Conservation (phyloP, 2,888 invertebrate species). For the Rutpela maculata region DNA sequence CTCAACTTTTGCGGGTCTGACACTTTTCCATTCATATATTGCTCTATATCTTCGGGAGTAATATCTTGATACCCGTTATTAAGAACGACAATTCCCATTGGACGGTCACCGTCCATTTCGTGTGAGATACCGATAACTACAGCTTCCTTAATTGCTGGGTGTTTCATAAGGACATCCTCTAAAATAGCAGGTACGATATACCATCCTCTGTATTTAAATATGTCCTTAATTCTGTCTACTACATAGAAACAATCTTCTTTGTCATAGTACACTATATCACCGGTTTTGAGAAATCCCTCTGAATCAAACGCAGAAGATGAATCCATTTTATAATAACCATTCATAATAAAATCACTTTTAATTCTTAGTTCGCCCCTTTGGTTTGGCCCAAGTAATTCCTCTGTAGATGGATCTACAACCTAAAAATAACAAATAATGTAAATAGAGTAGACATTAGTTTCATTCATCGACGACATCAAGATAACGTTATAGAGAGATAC, state of each 20-base stretch:
- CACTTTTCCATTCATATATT: conserved; percentile 70
- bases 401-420: conserved; percentile 60
- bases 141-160: conserved; percentile 62
- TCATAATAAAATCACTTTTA: conserved; percentile 67
- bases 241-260: conserved; percentile 73
- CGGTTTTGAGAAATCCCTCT: conserved; percentile 74
- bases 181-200: conserved; percentile 71
- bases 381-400: conserved; percentile 67
- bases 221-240: conserved; percentile 74
- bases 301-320: conserved; percentile 70
- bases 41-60: conserved; percentile 43
- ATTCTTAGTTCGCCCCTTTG: conserved; percentile 75
- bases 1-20: conserved; percentile 48
- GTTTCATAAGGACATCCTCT: conserved; percentile 59
- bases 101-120: conserved; percentile 82
- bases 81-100: conserved; percentile 66
- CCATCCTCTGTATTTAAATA: conserved; percentile 74
- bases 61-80: conserved; percentile 62
- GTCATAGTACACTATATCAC: conserved; percentile 75
- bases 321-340: conserved; percentile 74
- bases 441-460: no score
- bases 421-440: conserved; percentile 27
- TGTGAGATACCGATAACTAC: conserved; percentile 79
- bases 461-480: no score
- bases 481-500: no score